These are phyloP conservation scores for Anarsia innoxiella DNA, from an alignment of 2,888 invertebrate species.

Conservation along the genomic window DNA sequence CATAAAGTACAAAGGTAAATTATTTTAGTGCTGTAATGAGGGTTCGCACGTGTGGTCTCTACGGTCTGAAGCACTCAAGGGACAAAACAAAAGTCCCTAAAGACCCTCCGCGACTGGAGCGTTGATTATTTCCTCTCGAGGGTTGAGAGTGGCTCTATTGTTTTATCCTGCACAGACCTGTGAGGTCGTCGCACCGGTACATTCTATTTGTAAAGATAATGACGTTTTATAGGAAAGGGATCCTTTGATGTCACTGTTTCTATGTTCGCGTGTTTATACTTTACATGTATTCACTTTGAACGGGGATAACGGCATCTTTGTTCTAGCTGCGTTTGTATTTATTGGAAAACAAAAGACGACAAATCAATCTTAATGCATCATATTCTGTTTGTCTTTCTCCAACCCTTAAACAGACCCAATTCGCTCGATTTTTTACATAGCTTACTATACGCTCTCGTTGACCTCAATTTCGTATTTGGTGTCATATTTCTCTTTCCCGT, in stretches of 20 bases:
- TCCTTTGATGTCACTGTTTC: slow-evolving; percentile 23
- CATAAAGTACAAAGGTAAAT: slow-evolving; percentile 37
- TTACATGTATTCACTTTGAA: too few relatives aligned
- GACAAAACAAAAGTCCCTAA: slow-evolving; percentile 49
- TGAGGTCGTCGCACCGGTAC: slow-evolving; percentile 25
- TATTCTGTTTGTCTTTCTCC: too few relatives aligned
- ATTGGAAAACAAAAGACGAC: too few relatives aligned
- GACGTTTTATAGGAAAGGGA: slow-evolving; percentile 17
- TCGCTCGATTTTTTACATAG: too few relatives aligned
- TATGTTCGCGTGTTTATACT: too few relatives aligned
- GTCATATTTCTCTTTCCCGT: too few relatives aligned
- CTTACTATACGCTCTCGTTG: too few relatives aligned
- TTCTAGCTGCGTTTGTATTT: too few relatives aligned
- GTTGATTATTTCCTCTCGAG: slow-evolving; percentile 53
- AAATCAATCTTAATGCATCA: too few relatives aligned
- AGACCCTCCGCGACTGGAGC: slow-evolving; percentile 38
- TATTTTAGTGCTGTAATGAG: slow-evolving; percentile 47
- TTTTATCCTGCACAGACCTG: slow-evolving; percentile 15
- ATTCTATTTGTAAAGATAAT: slow-evolving; percentile 18
- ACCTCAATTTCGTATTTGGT: too few relatives aligned
- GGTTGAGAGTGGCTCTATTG: slow-evolving; percentile 35
- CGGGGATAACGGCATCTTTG: too few relatives aligned
- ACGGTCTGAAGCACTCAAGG: slow-evolving; percentile 15
- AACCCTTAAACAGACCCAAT: too few relatives aligned
- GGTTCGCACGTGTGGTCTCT: slow-evolving; percentile 34